phyloP scores from a whole-genome alignment of 2,113 vertebrate genomes.

The Rhinolophus sinicus region DNA sequence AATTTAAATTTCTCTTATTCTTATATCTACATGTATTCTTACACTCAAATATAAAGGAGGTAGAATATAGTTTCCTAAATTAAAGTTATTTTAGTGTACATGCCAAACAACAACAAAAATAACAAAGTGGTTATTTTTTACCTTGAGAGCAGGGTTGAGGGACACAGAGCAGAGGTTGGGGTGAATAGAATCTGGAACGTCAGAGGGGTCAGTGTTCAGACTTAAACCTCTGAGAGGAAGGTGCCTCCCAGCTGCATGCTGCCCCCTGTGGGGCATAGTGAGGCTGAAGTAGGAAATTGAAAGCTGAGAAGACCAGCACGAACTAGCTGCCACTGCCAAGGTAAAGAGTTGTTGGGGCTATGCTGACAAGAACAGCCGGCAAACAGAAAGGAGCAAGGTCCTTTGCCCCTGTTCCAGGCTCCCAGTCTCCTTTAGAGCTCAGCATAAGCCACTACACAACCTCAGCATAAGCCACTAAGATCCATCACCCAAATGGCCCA shows the following conservation, averaged over 20 bases:
- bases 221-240: not conserved
- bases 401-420: accelerated
- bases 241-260: not conserved
- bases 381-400: not conserved
- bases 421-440: no score
- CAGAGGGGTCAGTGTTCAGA: not conserved
- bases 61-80: not conserved
- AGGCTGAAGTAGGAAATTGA: not conserved
- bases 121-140: not conserved
- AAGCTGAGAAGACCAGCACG: no score
- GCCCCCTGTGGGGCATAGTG: no score
- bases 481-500: not conserved
- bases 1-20: not conserved
- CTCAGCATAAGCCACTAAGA: not conserved
- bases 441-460: not conserved
- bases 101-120: not conserved
- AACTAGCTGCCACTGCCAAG: no score
- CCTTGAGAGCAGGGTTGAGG: no score
- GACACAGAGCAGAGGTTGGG: not conserved
- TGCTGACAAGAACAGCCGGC: not conserved
- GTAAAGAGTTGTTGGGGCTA: not conserved
- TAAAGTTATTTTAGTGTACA: not conserved
- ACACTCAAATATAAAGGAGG: not conserved
- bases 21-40: not conserved
- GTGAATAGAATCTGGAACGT: not conserved